Base-by-base conservation (phyloP, 2,888 invertebrate species). In the Drosophila greeni region DNA sequence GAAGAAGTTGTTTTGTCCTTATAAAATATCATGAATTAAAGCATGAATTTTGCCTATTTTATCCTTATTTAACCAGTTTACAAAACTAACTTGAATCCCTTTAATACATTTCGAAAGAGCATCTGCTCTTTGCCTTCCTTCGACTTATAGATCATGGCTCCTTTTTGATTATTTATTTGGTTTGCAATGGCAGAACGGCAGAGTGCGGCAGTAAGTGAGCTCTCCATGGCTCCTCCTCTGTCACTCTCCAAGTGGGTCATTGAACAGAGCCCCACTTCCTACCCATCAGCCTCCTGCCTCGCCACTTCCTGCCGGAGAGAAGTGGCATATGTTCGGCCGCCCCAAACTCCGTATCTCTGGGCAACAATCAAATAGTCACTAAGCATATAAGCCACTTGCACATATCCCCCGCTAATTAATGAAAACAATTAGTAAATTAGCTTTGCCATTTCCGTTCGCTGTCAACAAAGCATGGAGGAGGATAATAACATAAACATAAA, bases 381-480 rank as follows among this genome's bases (percentile, higher is more conserved):
- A 64, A 64, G 62, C 64, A 62, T 62, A 62, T 43, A 49, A 68
- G 68, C 67, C 45, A 39, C 60, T 53, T 26, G 42, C 48, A 53
- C 48, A 67, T 54, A 67, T 68, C 57, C 51, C n/a, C 53, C 72
- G 65, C 84, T 74, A 82, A 82, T 84, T 81, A 82, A 81, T 76
- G 76, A 76, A 83, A 82, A 79, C 84, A 84, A 81, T 81, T 81
- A 81, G 84, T 83, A 84, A 81, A 81, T 81, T 78, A 75, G 74
- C 73, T 82, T 70, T 37, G 59, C 55, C 55, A 62, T 66, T 74
- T 74, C 66, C 82, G 72, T 52, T 49, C 74, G 62, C 54, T 58
- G 51, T 66, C 67, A 53, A 53, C 49, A 56, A 34, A 52, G 49
- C 31, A 31, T 20, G 18, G n/a, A 20, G 26, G 37, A 18, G 51